Base-by-base conservation (phyloP, 2,888 invertebrate species). In the Neoscelio sp. region DNA sequence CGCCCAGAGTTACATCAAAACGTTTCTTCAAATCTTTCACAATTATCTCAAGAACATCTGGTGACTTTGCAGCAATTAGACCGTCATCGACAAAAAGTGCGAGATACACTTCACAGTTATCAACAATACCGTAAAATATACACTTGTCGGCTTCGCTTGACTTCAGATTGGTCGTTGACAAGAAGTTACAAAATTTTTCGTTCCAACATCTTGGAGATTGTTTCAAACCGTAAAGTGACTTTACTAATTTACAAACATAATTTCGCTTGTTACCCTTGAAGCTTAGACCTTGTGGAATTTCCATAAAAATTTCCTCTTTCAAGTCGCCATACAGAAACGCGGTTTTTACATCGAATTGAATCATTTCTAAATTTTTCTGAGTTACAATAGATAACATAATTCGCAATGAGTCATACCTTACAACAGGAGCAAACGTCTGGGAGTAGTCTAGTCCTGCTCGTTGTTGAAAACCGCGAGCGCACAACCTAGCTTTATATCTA, bases 271-370 rank as follows among this genome's bases (percentile, higher is more conserved):
- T 81, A 20, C 71, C 33, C 38, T 65, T 15, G 0, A 60, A 6
- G 0, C 8, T 23, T 0, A 71, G 4, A n/a, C 65, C 52, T 18
- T 67, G 8, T 0, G 78, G 73, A 1, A 62, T 12, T 4, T 52
- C 23, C 67, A 78, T 68, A 10, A 40, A 54, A 2, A 78, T 33
- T 2, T 56, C 50, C 12, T 62, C 48, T 3, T 74, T 33, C 13
- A 79, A 28, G 10, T 81, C 15, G 5, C 82, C 81, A 30, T 82
- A 62, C 10, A 77, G 35, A 35, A 82, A 82, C 2, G 75, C 80
- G 2, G 81, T 80, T 13, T 62, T 42, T 1, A 82, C 70, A 13
- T 80, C 81, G 42, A 81, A 82, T 20, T 78, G 77, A 1, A 44
- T 12, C 0, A 82, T 0, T 8, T 82, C 79, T 15, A 82, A 30